These are phyloP conservation scores for Streptopelia turtur DNA, from an alignment of 2,797 vertebrate genomes.

Conservation along the genomic window DNA sequence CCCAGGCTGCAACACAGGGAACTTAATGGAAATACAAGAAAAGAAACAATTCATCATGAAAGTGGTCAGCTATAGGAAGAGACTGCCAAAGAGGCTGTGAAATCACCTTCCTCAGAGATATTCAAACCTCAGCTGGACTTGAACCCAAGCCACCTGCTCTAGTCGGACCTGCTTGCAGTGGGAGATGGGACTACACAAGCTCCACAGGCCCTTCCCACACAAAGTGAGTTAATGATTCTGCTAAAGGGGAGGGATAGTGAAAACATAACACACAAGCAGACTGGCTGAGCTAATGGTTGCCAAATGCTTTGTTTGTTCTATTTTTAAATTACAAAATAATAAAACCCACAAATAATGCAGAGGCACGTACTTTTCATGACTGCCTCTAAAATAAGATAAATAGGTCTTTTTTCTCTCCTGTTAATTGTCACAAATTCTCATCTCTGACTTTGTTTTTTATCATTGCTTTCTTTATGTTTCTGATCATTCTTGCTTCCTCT, in stretches of 20 bases:
- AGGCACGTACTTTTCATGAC: not conserved
- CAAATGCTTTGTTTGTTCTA: not conserved
- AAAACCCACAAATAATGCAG: not conserved
- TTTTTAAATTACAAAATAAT: not conserved
- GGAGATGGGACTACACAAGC: not conserved
- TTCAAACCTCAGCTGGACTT: not conserved
- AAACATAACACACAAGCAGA: not conserved
- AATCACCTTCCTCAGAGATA: not conserved
- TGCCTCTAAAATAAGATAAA: not conserved
- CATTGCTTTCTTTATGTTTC: not conserved
- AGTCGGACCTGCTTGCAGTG: accelerated
- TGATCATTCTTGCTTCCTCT: not conserved
- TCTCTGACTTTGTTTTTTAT: not conserved
- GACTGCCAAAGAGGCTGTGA: not conserved
- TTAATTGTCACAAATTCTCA: not conserved
- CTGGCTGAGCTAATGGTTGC: not conserved
- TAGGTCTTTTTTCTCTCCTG: not conserved
- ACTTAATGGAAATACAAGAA: not conserved
- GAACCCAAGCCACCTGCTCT: not conserved
- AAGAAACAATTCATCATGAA: not conserved
- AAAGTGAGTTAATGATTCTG: not conserved
- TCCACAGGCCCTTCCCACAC: not conserved
- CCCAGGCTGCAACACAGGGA: not conserved
- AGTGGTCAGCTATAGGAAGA: not conserved
- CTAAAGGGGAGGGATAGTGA: not conserved